Base-by-base conservation (phyloP, 2,113 vertebrate genomes). In the Sander lucioperca region DNA sequence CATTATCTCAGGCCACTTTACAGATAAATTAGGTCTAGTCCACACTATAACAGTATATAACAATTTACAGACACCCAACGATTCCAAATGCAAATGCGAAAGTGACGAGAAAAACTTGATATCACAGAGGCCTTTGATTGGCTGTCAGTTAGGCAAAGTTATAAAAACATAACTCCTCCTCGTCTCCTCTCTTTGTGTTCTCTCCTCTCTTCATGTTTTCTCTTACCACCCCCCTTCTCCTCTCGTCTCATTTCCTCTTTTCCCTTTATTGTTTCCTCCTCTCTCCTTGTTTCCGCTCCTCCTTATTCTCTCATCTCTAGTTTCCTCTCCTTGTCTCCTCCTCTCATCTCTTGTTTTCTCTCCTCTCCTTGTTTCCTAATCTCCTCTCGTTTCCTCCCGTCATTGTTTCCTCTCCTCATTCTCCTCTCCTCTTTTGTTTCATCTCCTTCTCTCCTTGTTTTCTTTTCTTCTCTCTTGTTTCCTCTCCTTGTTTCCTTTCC, bases 101-200 rank as follows among this genome's bases (percentile, higher is more conserved):
- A 43, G 39, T 2, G 2, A 2, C 9, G 1, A 39, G 39, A 39
- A 39, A 39, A 39, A 39, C 39, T 9, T 10, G 39, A 39, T 39
- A 39, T 43, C 10, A 43, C 39, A 43, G 10, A 43, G 39, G 39
- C 39, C 39, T 77, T 3, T 80, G 33, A 87, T 74, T 73, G 69
- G 64, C 14, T 67, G 57, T n/a, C 33, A 25, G 5, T 18, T 18
- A 47, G 3, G 11, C 18, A 39, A 13, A 36, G 36, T 25, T 57
- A 19, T 27, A 27, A 13, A 13, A 47, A 27, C 16, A n/a, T 50
- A n/a, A 61, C 45, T 61, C 18, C 12, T 62, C 19, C 21, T 56
- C 1, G 3, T 23, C 4, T 23, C 21, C 10, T 56, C 9, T 54
- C 53, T 53, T n/a, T 56, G 1, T 56, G 3, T 11, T 56, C 3